phyloP scores from a whole-genome alignment of 2,113 vertebrate species.

The Silurus asotus region DNA sequence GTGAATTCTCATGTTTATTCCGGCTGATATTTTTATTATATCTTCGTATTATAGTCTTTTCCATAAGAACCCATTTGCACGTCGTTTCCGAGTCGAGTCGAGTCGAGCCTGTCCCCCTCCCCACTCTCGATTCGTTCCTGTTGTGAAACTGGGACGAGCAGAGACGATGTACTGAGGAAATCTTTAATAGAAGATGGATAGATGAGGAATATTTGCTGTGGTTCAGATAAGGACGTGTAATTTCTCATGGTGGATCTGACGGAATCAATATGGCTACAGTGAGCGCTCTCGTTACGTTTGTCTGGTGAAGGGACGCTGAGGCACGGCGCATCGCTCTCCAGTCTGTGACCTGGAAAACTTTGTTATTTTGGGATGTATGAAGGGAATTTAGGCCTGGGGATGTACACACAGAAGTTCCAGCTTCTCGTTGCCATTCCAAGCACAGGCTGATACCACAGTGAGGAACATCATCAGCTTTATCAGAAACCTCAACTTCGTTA shows the following conservation, averaged over 20 bases:
- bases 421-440: slow-evolving; percentile 31
- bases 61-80: not conserved
- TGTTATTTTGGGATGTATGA: slow-evolving; percentile 44
- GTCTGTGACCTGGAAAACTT: slow-evolving; percentile 37
- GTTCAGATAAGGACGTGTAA: slow-evolving; percentile 45
- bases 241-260: slow-evolving; percentile 45
- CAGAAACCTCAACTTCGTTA: not conserved
- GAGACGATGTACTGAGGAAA: not conserved
- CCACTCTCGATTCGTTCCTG: not conserved
- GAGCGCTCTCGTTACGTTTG: slow-evolving; percentile 11
- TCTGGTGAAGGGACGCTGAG: slow-evolving; percentile 22
- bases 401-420: slow-evolving; percentile 44
- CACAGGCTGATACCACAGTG: not conserved
- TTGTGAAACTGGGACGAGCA: slow-evolving; percentile 46
- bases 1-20: not conserved
- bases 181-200: slow-evolving; percentile 32
- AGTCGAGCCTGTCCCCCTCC: not conserved
- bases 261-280: slow-evolving; percentile 46
- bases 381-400: slow-evolving; percentile 38
- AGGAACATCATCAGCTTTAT: not conserved
- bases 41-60: not conserved
- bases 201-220: slow-evolving; percentile 32
- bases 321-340: slow-evolving; percentile 28
- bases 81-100: not conserved
- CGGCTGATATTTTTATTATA: not conserved